A percentile compares a stretch with the other conserved stretches of the same genome.
Evolutionary conservation across 2,797 vertebrate species (phyloP).

Genomic region (Betta splendens): DNA sequence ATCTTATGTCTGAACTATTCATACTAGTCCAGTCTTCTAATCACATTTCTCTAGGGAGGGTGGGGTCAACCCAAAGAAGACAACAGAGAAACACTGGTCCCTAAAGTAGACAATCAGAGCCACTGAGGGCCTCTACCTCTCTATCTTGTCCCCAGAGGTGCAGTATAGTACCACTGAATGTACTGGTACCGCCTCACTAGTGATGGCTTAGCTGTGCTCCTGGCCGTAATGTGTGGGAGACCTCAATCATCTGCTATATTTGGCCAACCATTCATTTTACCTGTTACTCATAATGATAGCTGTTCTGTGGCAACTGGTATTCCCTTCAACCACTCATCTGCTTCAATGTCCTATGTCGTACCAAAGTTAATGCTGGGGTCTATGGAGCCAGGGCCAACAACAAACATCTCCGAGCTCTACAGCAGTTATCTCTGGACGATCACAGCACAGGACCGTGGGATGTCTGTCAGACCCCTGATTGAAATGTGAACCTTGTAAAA

Average conservation of each 20-base stretch:
- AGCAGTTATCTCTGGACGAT: conserved; percentile 52
- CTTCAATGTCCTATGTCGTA: conserved; percentile 51
- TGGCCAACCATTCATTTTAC: conserved; percentile 55
- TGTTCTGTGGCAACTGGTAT: conserved; percentile 48
- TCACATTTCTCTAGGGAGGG: conserved; percentile 24
- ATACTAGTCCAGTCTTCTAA: conserved; percentile 32
- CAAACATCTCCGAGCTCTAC: conserved; percentile 42
- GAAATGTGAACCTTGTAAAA: conserved; percentile 65
- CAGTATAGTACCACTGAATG: conserved; percentile 75
- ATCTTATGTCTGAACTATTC: conserved; percentile 25
- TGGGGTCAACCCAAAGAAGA: conserved; percentile 47
- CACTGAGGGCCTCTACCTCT: conserved; percentile 73
- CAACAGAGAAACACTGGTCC: conserved; percentile 61
- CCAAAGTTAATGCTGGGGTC: conserved; percentile 64
- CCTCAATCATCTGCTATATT: conserved; percentile 58
- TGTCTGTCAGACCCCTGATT: conserved; percentile 56
- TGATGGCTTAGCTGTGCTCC: conserved; percentile 72
- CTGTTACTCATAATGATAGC: conserved; percentile 50
- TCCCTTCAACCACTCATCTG: conserved; percentile 41
- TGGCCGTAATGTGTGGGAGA: conserved; percentile 51
- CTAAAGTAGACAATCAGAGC: conserved; percentile 78
- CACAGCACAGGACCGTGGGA: conserved; percentile 51
- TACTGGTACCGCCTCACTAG: conserved; percentile 82
- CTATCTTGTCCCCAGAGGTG: conserved; percentile 64
- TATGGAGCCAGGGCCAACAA: conserved; percentile 46